Base-by-base conservation (phyloP, 2,113 vertebrate genomes). In the Percina caprodes region DNA sequence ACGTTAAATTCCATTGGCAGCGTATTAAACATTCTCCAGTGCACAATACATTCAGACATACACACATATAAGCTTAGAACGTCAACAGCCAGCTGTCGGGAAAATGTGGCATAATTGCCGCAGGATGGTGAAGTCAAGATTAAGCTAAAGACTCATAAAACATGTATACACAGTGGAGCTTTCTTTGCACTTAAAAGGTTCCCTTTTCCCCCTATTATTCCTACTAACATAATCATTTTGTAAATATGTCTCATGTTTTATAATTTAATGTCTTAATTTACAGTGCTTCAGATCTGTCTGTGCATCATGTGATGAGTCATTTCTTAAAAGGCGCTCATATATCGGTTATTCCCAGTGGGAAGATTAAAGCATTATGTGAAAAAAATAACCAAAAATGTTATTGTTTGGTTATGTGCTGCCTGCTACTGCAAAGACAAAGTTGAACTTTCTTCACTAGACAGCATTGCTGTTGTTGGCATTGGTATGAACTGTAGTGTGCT, bases 1-100 rank as follows among this genome's bases (percentile, higher is more conserved):
- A 81, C 62, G 23, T 80, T 80, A 6, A 55, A 76, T 72, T 66
- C 19, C 1, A 67, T 35, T 52, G 67, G 76, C 65, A 66, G 69
- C 54, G 42, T 39, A 69, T 76, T 61, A 68, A 42, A 69, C 30
- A 42, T 21, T 65, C 21, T 74, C 26, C 46, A 24, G 1, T 52
- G 42, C 39, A 19, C 16, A 63, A 51, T 68, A 45, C 11, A 5
- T 35, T 39, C 16, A 21, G 54, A n/a, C 77, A 46, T 26, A 74
- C 35, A 30, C 56, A 21, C 15, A n/a, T n/a, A 55, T 62, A 77
- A 65, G 10, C 56, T 68, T 52, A 23, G 12, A 33, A 54, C 12
- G 13, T 45, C 33, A 58, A 18, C 24, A 26, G n/a, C 21, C 45
- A n/a, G 21, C 54, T 61, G 10, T 15, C 45, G 54, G 39, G 23